A percentile compares a stretch with the other conserved stretches of the same genome.
Conservation (phyloP, 2,888 invertebrate species). For the Anorthoa munda region DNA sequence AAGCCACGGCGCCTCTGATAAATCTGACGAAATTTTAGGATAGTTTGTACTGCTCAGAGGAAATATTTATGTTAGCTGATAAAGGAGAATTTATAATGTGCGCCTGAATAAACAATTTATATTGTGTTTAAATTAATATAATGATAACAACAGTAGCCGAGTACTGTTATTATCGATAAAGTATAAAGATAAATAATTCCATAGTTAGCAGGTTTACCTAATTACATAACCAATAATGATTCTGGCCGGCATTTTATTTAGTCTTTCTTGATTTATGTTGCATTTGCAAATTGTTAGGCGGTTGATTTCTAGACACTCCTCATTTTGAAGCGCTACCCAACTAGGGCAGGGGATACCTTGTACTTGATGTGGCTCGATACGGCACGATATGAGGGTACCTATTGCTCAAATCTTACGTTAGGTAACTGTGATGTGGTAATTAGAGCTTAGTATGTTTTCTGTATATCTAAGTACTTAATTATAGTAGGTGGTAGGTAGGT, state of each 20-base stretch:
- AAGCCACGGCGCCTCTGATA: slow-evolving; percentile 92
- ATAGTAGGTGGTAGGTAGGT: too few relatives aligned
- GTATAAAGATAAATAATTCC: slow-evolving; percentile 28
- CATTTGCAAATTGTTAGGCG: not conserved
- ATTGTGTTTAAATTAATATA: slow-evolving; percentile 21
- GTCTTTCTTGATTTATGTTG: slow-evolving; percentile 1
- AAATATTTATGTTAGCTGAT: slow-evolving; percentile 25
- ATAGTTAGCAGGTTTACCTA: not conserved
- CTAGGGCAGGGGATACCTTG: not conserved
- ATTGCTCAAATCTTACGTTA: not conserved
- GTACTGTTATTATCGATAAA: slow-evolving; percentile 19
- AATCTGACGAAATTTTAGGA: slow-evolving; percentile 63
- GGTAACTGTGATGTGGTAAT: too few relatives aligned
- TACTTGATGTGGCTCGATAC: not conserved
- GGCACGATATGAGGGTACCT: not conserved
- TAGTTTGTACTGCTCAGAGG: not conserved
- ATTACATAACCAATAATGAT: slow-evolving; percentile 4
- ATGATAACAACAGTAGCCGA: slow-evolving; percentile 40
- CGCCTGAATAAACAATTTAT: slow-evolving; percentile 34
- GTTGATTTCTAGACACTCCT: not conserved
- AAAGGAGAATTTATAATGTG: slow-evolving; percentile 38
- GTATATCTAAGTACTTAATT: too few relatives aligned
- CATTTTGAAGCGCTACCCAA: not conserved
- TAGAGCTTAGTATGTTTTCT: too few relatives aligned
- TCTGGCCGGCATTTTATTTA: slow-evolving; percentile 19